Base-by-base conservation (phyloP, 2,888 invertebrate species). In the Prionchulus punctatus region DNA sequence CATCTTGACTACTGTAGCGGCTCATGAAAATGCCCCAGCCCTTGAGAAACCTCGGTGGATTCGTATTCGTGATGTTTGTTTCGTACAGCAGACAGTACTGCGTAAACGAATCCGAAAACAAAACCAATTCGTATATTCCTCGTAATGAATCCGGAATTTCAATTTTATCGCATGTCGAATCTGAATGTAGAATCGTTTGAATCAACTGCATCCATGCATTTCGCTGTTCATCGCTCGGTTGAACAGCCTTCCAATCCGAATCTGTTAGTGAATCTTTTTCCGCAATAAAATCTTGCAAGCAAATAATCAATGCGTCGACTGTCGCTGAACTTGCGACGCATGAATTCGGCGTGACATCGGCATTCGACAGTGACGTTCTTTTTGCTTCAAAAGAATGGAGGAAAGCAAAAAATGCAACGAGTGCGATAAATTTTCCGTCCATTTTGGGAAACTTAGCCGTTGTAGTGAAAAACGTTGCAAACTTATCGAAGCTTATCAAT, bases 81-180 rank as follows among this genome's bases (percentile, higher is more conserved):
- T 50, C 50, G 26, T 23, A 50, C 26, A 50, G 50, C 21, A 50
- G 21, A 25, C 50, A 50, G 25, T 26, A 50, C 4, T n/a, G n/a
- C n/a, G n/a, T n/a, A n/a, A n/a, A n/a, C n/a, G n/a, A n/a, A n/a
- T n/a, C n/a, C n/a, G n/a, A n/a, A n/a, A n/a, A n/a, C n/a, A n/a
- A n/a, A n/a, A n/a, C n/a, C n/a, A 36, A 18, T 12, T 36, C 36
- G 12, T 36, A 36, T 12, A 7, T 18, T 36, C 7, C 36, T 12
- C 18, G 18, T 36, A 36, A 18, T 18, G 12, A 36, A 36, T 36
- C 7, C 36, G 18, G 18, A 36, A 36, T 36, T 18, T 36, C 36
- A 36, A 12, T 18, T 36, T 36, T 36, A 12, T 36, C 36, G 7
- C 36, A 18, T 36, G 7, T 36, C 7, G 12, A 7, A 36, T 36